phyloP scores from a whole-genome alignment of 2,113 vertebrate species.

The Lasiurus cinereus region DNA sequence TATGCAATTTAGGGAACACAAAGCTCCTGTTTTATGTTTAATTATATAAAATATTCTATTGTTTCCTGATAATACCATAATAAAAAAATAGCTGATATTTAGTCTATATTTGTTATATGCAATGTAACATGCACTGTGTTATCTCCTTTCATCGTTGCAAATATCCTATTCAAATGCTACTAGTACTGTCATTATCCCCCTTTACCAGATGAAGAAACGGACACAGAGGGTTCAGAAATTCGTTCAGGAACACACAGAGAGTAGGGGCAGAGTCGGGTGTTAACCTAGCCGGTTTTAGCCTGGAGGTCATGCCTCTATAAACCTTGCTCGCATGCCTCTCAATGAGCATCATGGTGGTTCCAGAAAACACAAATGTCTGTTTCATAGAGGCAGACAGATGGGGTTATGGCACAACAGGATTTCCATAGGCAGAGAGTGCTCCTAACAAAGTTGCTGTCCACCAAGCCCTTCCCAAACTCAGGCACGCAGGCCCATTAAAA shows the following conservation, averaged over 20 bases:
- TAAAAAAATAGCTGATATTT: background rate
- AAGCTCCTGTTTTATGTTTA: background rate
- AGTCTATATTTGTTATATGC: background rate
- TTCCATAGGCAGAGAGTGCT: background rate
- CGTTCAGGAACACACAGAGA: background rate
- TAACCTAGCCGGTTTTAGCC: background rate
- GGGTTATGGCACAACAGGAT: background rate
- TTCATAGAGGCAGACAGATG: background rate
- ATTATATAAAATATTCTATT: background rate
- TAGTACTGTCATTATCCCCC: background rate
- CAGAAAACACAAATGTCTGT: background rate
- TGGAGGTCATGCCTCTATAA: background rate
- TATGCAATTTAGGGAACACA: background rate
- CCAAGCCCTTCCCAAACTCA: background rate
- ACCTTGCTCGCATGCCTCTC: background rate
- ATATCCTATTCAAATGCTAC: background rate
- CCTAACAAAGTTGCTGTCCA: background rate
- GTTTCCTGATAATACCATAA: background rate
- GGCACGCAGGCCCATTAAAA: background rate
- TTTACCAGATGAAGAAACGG: slow-evolving; percentile 40
- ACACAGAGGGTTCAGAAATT: background rate
- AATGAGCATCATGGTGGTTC: background rate
- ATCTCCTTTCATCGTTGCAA: background rate
- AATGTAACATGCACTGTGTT: background rate
- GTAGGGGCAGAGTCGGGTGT: background rate